Base-by-base conservation (phyloP, 1,140 invertebrate genomes). In the Melitaea cinxia region DNA sequence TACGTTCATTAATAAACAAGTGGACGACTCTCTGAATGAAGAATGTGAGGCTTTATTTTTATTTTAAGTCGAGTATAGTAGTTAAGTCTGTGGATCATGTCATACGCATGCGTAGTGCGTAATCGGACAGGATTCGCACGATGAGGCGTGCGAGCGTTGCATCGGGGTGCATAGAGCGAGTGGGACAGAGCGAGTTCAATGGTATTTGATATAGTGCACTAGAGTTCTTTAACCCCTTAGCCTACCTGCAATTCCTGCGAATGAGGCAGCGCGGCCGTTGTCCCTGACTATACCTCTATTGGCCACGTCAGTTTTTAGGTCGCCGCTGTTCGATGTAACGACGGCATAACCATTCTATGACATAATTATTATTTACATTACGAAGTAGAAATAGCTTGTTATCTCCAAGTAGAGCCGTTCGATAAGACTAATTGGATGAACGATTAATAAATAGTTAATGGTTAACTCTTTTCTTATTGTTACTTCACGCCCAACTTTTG, bases 191-290 rank as follows among this genome's bases (percentile, higher is more conserved):
- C 75, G 82, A 88, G 89, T 91, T 91, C 91, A 91, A 90, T 88
- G 91, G 87, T 91, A 91, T 88, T 90, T 89, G 87, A 92, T 92
- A 88, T 92, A 91, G 91, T 91, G 89, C 91, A 92, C 77, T 70
- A 70, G 83, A 89, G 91, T 91, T 92, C 89, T 84, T 92, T 92
- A 91, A 91, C 91, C 89, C 89, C 83, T 87, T 91, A 91, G 88
- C 89, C 91, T 92, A 91, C 88, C 89, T 92, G 89, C 83, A 81
- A 78, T 88, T 90, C 87, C 85, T 90, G 87, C 85, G 85, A 87
- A 87, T 87, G 85, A 88, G 88, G 84, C 83, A 73, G 81, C 72
- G 61, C 73, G 85, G 87, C 80, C 88, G 83, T 89, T 89, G 89
- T 90, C 86, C 91, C 88, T 87, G 76, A 80, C 72, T 81, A 73